Evolutionary conservation across 53 echinoderm and acorn worm genomes (phyloP), one percentile per base, ranked within the genome.

Genomic region (Paracentrotus lividus): DNA sequence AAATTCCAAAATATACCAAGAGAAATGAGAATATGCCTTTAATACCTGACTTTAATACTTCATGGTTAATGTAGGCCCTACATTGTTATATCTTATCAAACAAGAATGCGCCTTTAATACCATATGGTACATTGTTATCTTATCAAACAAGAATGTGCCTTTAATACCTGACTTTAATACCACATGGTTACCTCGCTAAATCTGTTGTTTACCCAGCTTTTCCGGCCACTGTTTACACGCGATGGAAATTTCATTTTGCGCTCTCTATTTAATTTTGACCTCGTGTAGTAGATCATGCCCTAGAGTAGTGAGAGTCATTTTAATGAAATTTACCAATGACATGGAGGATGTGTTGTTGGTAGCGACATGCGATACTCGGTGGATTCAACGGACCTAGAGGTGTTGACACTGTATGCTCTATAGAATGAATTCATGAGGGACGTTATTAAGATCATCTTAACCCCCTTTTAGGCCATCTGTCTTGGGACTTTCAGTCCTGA

Each of bases 201-300:
- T 53, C 86, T 86, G 7, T 56, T 86, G 86, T 56, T 86, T 53
- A 86, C 34, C 4, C 86, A 86, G 86, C 54, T 86, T 86, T 54
- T 31, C n/a, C 55, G 8, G 18, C 38, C 34, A 55, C 54, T 86
- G 55, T 86, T 86, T 86, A 56, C 34, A 56, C 57, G 16, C 34
- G 54, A 86, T 52, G 56, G 55, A 54, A 86, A 55, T 86, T 81
- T 86, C 86, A 86, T 86, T 54, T 86, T 86, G 33, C 18, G 57
- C 56, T 56, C 86, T 86, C 86, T 86, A 55, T 56, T 86, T 86
- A 44, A 86, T 86, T 86, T 56, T 86, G 86, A 86, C 86, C 86
- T 56, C 57, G 86, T 36, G 15, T 32, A 29, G 33, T 32, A 86
- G 86, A 55, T n/a, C 47, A 10, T 47, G 81, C 47, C 45, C 14